These are phyloP conservation scores for Caenorhabditis sp. DNA, from an alignment of 2,888 invertebrate genomes.

Conservation along the genomic window DNA sequence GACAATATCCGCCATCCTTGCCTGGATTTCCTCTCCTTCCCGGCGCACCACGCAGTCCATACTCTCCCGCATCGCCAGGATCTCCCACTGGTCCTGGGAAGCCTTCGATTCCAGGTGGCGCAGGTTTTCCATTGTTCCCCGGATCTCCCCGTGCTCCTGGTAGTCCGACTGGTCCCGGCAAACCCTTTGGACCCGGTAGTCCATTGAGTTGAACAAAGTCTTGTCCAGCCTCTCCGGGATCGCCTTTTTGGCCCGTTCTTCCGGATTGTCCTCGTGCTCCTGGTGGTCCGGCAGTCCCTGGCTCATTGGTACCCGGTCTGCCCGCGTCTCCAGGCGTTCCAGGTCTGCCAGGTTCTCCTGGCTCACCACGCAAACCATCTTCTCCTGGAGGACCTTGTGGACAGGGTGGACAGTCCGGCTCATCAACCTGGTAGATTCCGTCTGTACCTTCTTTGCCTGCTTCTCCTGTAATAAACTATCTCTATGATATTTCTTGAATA, in stretches of 20 bases:
- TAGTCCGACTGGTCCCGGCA: slow-evolving; percentile 57
- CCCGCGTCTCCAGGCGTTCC: slow-evolving; percentile 61
- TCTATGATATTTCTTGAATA: no score
- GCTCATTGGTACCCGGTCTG: slow-evolving; percentile 60
- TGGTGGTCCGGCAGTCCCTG: slow-evolving; percentile 54
- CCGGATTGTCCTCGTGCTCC: slow-evolving; percentile 62
- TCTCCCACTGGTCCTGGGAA: slow-evolving; percentile 61
- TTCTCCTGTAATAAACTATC: no score
- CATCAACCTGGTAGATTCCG: slow-evolving; percentile 63
- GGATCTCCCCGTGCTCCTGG: slow-evolving; percentile 63
- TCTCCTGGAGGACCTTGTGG: slow-evolving; percentile 62
- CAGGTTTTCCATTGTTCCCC: slow-evolving; percentile 64
- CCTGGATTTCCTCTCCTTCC: slow-evolving; percentile 64
- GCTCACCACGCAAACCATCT: slow-evolving; percentile 58
- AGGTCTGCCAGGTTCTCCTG: slow-evolving; percentile 56
- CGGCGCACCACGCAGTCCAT: slow-evolving; percentile 59
- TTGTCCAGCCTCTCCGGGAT: slow-evolving; percentile 64
- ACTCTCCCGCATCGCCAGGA: slow-evolving; percentile 60
- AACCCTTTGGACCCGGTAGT: slow-evolving; percentile 56
- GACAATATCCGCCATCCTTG: slow-evolving; percentile 67
- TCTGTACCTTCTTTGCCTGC: slow-evolving; percentile 62
- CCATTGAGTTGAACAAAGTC: slow-evolving; percentile 63
- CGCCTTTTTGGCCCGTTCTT: slow-evolving; percentile 52
- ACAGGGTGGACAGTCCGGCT: slow-evolving; percentile 62
- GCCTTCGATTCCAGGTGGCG: slow-evolving; percentile 61